Percentiles rank a stretch among this genome's conserved stretches.
Evolutionary conservation across 2,113 vertebrate genomes (phyloP).

Genomic region (Upupa epops): DNA sequence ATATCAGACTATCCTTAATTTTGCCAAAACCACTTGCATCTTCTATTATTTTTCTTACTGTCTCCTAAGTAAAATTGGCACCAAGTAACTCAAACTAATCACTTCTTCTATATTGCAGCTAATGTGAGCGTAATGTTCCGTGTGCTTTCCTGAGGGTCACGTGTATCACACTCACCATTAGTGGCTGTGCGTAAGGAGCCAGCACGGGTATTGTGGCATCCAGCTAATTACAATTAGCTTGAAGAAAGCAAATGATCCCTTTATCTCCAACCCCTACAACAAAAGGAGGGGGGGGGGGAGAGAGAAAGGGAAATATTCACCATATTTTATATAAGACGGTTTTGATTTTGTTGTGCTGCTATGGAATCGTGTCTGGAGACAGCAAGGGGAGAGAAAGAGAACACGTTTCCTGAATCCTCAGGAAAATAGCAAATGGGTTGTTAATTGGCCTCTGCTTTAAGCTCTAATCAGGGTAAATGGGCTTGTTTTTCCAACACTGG

Average conservation of each 20-base stretch:
- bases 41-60: not conserved
- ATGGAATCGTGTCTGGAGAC: not conserved
- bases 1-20: not conserved
- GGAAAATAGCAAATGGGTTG: conserved; percentile 16
- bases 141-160: not conserved
- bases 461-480: conserved; percentile 38
- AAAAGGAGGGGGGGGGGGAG: not conserved
- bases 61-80: not conserved
- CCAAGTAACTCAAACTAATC: not conserved
- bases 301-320: not conserved
- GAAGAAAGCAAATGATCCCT: not conserved
- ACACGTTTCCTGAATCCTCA: not conserved
- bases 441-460: conserved; percentile 45
- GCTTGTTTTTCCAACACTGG: conserved; percentile 64
- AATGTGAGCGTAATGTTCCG: not conserved
- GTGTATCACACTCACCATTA: not conserved
- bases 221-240: not conserved
- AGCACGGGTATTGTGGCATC: not conserved
- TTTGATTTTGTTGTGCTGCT: not conserved
- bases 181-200: not conserved
- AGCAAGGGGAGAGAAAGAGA: not conserved
- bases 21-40: not conserved
- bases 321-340: not conserved
- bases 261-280: not conserved
- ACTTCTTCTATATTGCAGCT: not conserved